Conservation (phyloP, 2,888 invertebrate genomes). For the Lymantria dispar region DNA sequence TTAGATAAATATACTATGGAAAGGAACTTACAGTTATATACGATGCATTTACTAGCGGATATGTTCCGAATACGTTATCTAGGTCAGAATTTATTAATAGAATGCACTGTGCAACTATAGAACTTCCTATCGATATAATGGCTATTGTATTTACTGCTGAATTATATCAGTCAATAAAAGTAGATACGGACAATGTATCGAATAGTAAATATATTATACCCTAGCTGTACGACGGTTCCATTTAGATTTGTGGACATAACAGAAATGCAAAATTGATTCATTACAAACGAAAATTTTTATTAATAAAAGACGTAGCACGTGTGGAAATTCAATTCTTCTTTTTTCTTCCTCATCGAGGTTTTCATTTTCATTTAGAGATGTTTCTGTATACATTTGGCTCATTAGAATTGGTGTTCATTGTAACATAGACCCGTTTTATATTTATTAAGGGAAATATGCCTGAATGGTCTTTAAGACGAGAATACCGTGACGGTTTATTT, state of each 20-base stretch:
- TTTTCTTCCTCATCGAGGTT: no score
- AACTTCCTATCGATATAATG: slow-evolving; percentile 35
- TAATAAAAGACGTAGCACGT: neutral
- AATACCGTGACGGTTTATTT: slow-evolving; percentile 3
- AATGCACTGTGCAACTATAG: slow-evolving; percentile 23
- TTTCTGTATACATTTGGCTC: no score
- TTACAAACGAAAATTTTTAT: neutral
- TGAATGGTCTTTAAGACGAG: neutral
- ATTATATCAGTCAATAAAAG: neutral
- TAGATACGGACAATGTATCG: no score
- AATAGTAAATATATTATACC: neutral
- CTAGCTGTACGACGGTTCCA: no score
- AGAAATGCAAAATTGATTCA: neutral
- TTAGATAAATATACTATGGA: no score
- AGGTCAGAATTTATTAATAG: slow-evolving; percentile 42
- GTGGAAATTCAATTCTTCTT: neutral
- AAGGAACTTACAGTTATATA: neutral
- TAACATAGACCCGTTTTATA: no score
- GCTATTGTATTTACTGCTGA: slow-evolving; percentile 1
- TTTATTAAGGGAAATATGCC: no score
- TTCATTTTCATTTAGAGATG: no score
- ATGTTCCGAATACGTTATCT: slow-evolving; percentile 40
- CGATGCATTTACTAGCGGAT: slow-evolving; percentile 7
- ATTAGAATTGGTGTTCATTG: no score
- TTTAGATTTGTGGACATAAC: no score